Percentiles rank a stretch among this genome's conserved stretches.
These are phyloP conservation scores for Sesamia nonagrioides DNA, from an alignment of 1,140 invertebrate species.

Conservation along the genomic window DNA sequence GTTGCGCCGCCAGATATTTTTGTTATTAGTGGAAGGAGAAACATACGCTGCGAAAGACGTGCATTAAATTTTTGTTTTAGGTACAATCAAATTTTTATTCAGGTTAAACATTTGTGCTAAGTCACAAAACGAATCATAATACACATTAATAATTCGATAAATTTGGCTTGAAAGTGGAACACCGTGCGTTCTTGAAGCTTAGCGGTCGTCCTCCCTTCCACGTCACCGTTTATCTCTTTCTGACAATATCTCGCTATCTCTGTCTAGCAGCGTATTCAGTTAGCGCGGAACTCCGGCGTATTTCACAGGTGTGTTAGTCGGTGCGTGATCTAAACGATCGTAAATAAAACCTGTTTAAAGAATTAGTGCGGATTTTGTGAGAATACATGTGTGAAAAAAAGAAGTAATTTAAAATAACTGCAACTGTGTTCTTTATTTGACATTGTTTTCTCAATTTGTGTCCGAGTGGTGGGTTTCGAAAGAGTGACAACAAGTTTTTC, in stretches of 20 bases:
- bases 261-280: slow-evolving; percentile 76
- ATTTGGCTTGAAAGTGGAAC: slow-evolving; percentile 58
- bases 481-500: slow-evolving; percentile 83
- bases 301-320: slow-evolving; percentile 70
- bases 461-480: slow-evolving; percentile 67
- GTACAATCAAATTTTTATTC: too few relatives aligned
- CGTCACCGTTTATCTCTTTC: slow-evolving; percentile 73
- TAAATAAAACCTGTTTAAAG: slow-evolving; percentile 78
- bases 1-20: too few relatives aligned
- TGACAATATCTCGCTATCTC: slow-evolving; percentile 70
- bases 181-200: slow-evolving; percentile 77
- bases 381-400: slow-evolving; percentile 20
- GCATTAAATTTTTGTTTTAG: too few relatives aligned
- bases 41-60: too few relatives aligned
- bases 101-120: slow-evolving; percentile 54
- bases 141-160: slow-evolving; percentile 36
- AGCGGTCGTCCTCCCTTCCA: slow-evolving; percentile 83
- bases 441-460: slow-evolving; percentile 37
- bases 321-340: slow-evolving; percentile 62
- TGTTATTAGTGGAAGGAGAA: too few relatives aligned
- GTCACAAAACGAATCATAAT: slow-evolving; percentile 26
- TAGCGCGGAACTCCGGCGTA: slow-evolving; percentile 74
- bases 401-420: slow-evolving; percentile 12
- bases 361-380: slow-evolving; percentile 34
- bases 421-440: slow-evolving; percentile 5